Percentiles rank a stretch among this genome's conserved stretches.
Conservation (phyloP, 2,797 vertebrate genomes). For the Xenops minutus region DNA sequence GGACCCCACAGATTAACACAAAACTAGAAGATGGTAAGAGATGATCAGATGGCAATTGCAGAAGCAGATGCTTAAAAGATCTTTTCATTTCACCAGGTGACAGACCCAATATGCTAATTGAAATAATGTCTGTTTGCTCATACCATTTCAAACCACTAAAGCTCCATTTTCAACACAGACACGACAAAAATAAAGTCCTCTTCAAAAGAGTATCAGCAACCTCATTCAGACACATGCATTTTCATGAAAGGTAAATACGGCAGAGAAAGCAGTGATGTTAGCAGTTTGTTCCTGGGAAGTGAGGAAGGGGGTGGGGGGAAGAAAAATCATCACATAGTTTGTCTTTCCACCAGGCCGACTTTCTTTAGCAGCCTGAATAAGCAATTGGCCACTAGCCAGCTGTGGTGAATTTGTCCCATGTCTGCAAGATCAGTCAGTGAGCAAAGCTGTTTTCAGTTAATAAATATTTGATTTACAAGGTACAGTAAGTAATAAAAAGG, state of each 20-base stretch:
- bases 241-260: slow-evolving; percentile 8
- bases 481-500: slow-evolving; percentile 71
- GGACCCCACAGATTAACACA: background rate
- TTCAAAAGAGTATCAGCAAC: background rate
- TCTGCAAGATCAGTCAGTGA: slow-evolving; percentile 71
- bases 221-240: background rate
- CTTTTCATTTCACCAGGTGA: slow-evolving; percentile 8
- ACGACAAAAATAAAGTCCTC: background rate
- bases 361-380: slow-evolving; percentile 65
- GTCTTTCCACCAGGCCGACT: slow-evolving; percentile 61
- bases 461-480: slow-evolving; percentile 81
- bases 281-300: slow-evolving; percentile 64
- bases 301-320: background rate
- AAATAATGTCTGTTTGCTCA: background rate
- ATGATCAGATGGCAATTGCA: background rate
- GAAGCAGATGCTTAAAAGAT: background rate
- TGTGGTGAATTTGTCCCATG: slow-evolving; percentile 53
- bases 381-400: slow-evolving; percentile 70
- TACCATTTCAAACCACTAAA: background rate
- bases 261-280: slow-evolving; percentile 17
- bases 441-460: slow-evolving; percentile 75
- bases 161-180: background rate
- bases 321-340: slow-evolving; percentile 27
- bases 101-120: background rate
- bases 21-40: background rate